Base-by-base conservation (phyloP, 2,113 vertebrate species). In the Platysternon megacephalum region DNA sequence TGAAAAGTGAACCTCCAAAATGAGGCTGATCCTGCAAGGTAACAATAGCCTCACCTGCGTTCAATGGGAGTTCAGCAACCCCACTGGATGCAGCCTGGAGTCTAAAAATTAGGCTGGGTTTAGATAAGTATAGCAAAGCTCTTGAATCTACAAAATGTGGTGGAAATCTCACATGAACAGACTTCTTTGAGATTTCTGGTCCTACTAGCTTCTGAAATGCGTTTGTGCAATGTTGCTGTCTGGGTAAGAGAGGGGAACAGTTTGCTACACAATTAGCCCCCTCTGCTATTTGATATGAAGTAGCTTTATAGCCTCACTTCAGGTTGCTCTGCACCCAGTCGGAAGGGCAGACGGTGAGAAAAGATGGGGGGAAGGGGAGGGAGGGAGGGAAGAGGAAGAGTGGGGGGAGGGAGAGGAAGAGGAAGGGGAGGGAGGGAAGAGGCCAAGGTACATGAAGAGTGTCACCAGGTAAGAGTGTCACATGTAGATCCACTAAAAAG, bases 141-240 rank as follows among this genome's bases (percentile, higher is more conserved):
- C n/a, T 91, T 48, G 28, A 21, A 35, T 82, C 5, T 0, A 0
- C 21, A 58, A 42, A 74, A 11, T 0, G 0, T 48, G n/a, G 14
- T 49, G 1, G 3, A 87, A 90, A 92, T 21, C 19, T 16, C 10
- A 1, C 26, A 5, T 17, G 22, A 85, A 32, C n/a, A 84, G n/a
- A 21, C 39, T 91, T 55, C 52, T 84, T 86, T 52, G 52, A 68
- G 49, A 68, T 21, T 89, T 46, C 26, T 24, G 46, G 8, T 68
- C 29, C 42, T 7, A 79, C 83, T 65, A 55, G 11, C 68, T 28
- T 65, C 51, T 78, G 53, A 32, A 78, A 51, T 53, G 88, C 49
- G 56, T 42, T 46, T 56, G 13, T 35, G 49, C 0, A 39, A 28
- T 76, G 61, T 48, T 74, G 10, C 46, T 86, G 51, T 26, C 21